Percentiles rank a stretch among this genome's conserved stretches.
Evolutionary conservation across 2,113 vertebrate species (phyloP).

Genomic region (Rana temporaria): DNA sequence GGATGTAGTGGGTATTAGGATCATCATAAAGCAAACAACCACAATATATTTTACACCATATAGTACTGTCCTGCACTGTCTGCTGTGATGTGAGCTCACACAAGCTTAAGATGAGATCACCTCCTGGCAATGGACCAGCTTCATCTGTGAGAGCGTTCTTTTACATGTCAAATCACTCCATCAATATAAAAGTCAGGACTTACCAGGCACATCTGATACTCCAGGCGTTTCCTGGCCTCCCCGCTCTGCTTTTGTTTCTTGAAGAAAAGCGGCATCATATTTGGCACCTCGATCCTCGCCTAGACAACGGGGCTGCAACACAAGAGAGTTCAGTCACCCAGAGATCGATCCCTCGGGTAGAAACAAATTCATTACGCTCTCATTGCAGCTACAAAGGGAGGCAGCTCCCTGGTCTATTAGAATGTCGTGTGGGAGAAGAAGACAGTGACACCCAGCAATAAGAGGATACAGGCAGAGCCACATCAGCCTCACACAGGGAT

Average conservation of each 20-base stretch:
- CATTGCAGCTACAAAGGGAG: not conserved
- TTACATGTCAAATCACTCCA: not conserved
- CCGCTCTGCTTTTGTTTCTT: constrained; percentile 88
- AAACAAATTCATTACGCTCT: not conserved
- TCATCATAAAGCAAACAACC: no score
- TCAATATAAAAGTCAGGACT: constrained; percentile 54
- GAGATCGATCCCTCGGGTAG: not conserved
- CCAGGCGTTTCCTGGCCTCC: constrained; percentile 86
- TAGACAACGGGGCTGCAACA: not conserved
- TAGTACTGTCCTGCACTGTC: no score
- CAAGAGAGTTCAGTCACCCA: not conserved
- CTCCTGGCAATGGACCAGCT: not conserved
- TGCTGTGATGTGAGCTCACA: no score
- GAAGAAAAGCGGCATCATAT: constrained; percentile 89
- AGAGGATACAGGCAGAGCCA: not conserved
- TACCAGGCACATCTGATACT: constrained; percentile 92
- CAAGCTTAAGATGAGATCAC: not conserved
- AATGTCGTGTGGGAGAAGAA: not conserved
- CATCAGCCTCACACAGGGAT: not conserved
- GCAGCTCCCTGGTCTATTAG: not conserved
- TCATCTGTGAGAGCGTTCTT: not conserved
- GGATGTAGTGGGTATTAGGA: no score
- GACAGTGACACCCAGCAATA: not conserved
- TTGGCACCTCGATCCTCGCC: not conserved
- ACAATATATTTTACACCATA: no score